Evolutionary conservation across 2,888 invertebrate species (phyloP).

Genomic region (Morpho helenor): DNA sequence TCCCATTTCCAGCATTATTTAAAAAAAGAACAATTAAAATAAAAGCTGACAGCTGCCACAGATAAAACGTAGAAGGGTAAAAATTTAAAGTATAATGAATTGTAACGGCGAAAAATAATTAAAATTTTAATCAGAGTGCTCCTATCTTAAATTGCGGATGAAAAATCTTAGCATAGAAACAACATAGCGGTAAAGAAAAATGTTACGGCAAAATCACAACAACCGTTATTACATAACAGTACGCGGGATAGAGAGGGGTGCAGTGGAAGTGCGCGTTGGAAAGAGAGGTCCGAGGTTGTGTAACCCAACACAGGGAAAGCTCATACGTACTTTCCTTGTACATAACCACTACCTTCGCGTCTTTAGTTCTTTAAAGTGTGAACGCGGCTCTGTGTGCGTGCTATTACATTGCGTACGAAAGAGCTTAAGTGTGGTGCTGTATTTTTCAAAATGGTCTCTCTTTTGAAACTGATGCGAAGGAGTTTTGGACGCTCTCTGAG

Average conservation of each 20-base stretch:
- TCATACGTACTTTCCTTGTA: constrained; percentile 70
- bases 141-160: constrained; percentile 37
- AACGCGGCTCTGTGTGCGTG: constrained; percentile 51
- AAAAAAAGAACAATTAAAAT: constrained; percentile 3
- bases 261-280: constrained; percentile 39
- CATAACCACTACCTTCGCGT: constrained; percentile 43
- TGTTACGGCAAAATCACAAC: constrained; percentile 73
- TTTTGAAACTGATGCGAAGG: constrained; percentile 33
- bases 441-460: constrained; percentile 61
- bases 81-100: not conserved
- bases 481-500: constrained; percentile 44
- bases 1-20: constrained; percentile 1
- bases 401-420: constrained; percentile 62
- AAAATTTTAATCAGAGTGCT: constrained; percentile 22
- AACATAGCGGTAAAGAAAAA: constrained; percentile 66
- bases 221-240: constrained; percentile 78
- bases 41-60: not conserved
- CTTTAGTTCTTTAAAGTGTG: constrained; percentile 40
- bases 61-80: not conserved
- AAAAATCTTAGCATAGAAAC: constrained; percentile 39
- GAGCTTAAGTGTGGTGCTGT: constrained; percentile 50
- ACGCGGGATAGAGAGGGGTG: constrained; percentile 45
- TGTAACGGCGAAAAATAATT: constrained; percentile 9
- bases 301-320: constrained; percentile 76
- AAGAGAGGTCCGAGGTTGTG: constrained; percentile 64